Percentiles rank a stretch among this genome's conserved stretches.
phyloP scores from a whole-genome alignment of 2,888 invertebrate genomes.

The Drosophila leonis region DNA sequence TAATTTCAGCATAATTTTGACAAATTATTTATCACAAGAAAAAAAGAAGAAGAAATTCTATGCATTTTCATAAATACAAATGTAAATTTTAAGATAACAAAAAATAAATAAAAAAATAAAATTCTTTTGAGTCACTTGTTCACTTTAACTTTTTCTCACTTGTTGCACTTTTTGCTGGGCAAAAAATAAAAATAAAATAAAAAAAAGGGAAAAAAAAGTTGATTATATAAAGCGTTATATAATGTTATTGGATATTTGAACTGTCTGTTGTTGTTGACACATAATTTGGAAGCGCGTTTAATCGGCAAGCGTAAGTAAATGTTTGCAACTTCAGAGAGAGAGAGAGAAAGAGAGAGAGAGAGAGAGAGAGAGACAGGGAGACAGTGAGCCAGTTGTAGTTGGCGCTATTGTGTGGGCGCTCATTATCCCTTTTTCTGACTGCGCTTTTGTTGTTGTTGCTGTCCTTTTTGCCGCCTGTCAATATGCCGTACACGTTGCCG shows the following conservation, averaged over 20 bases:
- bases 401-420: background rate
- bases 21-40: background rate
- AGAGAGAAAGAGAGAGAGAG: background rate
- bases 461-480: conserved; percentile 35
- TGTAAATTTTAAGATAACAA: background rate
- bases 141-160: background rate
- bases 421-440: conserved; percentile 7
- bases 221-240: conserved; percentile 9
- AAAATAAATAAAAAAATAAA: background rate
- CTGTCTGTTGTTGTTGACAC: conserved; percentile 17
- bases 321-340: background rate
- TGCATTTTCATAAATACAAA: background rate
- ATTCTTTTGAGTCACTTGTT: background rate
- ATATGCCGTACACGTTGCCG: conserved; percentile 66
- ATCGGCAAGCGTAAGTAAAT: conserved; percentile 16
- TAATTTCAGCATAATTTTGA: background rate
- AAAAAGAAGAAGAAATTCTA: background rate
- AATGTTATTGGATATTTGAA: conserved; percentile 1
- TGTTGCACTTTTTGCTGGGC: conserved; percentile 5
- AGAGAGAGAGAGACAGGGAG: background rate
- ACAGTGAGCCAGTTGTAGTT: background rate
- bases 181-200: background rate
- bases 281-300: conserved; percentile 19
- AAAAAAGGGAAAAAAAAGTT: background rate
- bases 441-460: conserved; percentile 5